Conservation (phyloP, 2,113 vertebrate species). For the Chiloscyllium plagiosum region DNA sequence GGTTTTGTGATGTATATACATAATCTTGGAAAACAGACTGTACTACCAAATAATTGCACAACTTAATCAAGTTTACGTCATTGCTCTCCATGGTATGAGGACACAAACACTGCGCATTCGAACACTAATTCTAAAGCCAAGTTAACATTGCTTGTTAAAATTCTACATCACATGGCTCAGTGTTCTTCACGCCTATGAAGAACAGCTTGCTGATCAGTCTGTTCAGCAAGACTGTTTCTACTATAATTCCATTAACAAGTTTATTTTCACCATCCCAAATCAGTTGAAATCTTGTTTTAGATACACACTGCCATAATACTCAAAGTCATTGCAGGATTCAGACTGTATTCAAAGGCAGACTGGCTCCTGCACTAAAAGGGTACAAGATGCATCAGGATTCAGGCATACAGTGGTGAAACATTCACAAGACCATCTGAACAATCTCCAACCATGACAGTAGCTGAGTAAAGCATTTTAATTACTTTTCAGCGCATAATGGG, state of each 20-base stretch:
- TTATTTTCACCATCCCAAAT: constrained; percentile 11
- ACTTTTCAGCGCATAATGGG: background rate
- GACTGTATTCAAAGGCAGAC: background rate
- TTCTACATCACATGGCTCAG: constrained; percentile 17
- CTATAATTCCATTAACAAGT: constrained; percentile 30
- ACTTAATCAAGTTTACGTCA: background rate
- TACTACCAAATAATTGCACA: background rate
- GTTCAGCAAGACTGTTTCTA: constrained; percentile 20
- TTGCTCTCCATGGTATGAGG: background rate
- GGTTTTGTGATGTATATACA: background rate
- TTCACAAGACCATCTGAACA: background rate
- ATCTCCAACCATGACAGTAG: background rate
- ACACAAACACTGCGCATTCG: background rate
- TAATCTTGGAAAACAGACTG: background rate
- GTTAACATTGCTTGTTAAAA: constrained; percentile 24
- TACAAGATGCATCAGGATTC: background rate
- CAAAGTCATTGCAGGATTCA: constrained; percentile 16
- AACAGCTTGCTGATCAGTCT: constrained; percentile 35
- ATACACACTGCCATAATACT: background rate
- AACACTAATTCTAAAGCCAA: constrained; percentile 8
- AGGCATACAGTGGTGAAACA: too few species aligned
- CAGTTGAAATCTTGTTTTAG: background rate
- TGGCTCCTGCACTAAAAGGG: background rate
- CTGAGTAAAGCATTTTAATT: background rate
- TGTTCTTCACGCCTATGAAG: constrained; percentile 24